Evolutionary conservation across 2,797 vertebrate genomes (phyloP).

Genomic region (Cottoperca gobio): DNA sequence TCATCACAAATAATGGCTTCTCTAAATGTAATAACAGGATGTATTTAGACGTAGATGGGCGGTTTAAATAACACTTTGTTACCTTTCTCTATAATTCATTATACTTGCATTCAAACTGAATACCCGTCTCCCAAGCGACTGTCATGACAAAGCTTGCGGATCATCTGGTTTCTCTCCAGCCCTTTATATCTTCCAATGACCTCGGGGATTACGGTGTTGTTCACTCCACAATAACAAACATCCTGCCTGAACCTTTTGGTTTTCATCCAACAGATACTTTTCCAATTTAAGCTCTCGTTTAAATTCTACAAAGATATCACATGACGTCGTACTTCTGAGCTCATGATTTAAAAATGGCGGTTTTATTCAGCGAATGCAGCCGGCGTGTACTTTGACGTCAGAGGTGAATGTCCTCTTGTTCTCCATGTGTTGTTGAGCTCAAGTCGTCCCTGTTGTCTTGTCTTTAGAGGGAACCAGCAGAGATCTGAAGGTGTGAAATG

Average conservation of each 20-base stretch:
- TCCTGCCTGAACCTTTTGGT: too few relatives aligned
- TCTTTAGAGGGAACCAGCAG: neutral
- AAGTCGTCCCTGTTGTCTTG: neutral
- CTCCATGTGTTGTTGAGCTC: neutral
- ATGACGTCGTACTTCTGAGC: too few relatives aligned
- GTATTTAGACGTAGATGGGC: rapidly evolving
- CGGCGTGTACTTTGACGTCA: neutral
- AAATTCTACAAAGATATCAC: too few relatives aligned
- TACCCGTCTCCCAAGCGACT: neutral
- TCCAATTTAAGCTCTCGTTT: too few relatives aligned
- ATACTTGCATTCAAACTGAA: neutral
- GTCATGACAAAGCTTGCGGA: neutral
- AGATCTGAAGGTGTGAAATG: constrained; percentile 4
- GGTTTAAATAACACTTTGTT: neutral
- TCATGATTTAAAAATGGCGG: too few relatives aligned
- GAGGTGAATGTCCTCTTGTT: too few relatives aligned
- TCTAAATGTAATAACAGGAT: neutral
- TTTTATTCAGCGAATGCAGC: neutral
- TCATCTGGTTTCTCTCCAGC: neutral
- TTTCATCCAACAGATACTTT: too few relatives aligned
- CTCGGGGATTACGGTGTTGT: neutral
- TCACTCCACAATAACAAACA: neutral
- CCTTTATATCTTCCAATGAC: neutral
- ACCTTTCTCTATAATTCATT: neutral
- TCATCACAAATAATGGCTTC: neutral